Base-by-base conservation (phyloP, 2,888 invertebrate species). In the Diplazon laetatorius region DNA sequence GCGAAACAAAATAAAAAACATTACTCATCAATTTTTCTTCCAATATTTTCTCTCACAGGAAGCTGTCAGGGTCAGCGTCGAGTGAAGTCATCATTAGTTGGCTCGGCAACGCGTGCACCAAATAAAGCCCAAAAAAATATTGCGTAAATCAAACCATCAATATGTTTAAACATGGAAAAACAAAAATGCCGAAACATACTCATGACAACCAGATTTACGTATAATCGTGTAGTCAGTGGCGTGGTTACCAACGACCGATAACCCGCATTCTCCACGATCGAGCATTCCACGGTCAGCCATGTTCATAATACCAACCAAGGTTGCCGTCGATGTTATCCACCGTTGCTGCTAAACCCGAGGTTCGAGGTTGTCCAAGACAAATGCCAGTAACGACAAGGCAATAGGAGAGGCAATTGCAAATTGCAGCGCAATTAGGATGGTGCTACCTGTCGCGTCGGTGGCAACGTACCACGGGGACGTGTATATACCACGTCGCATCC, bases 391-490 rank as follows among this genome's bases (percentile, higher is more conserved):
- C 68, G 78, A 68, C 66, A 68, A 42, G 48, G 62, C 69, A 69
- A 65, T 65, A 44, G 66, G 70, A 37, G 39, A 50, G 39, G 70
- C 60, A 60, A 55, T 52, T 70, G 62, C 78, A 74, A 78, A 78
- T 78, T 74, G 74, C 78, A 69, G 71, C 66, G 71, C 75, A 78
- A 78, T 78, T 78, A 78, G 71, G 74, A 71, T 50, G 65, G 62
- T 75, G 65, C 66, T 75, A 73, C 75, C 78, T 70, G 78, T 78
- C 70, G 74, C 71, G 50, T 75, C 74, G 75, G 57, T 71, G 75
- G 60, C 48, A 71, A 75, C 70, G 71, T 44, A 78, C 59, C 25
- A 65, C 52, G 69, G 69, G 73, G n/a, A n/a, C n/a, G n/a, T n/a
- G n/a, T n/a, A 69, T 63, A 62, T 44, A 55, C 9, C 44, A 60